A percentile compares a stretch with the other conserved stretches of the same genome.
Evolutionary conservation across 1,140 invertebrate species (phyloP).

Genomic region (Conopomorpha cramerella): DNA sequence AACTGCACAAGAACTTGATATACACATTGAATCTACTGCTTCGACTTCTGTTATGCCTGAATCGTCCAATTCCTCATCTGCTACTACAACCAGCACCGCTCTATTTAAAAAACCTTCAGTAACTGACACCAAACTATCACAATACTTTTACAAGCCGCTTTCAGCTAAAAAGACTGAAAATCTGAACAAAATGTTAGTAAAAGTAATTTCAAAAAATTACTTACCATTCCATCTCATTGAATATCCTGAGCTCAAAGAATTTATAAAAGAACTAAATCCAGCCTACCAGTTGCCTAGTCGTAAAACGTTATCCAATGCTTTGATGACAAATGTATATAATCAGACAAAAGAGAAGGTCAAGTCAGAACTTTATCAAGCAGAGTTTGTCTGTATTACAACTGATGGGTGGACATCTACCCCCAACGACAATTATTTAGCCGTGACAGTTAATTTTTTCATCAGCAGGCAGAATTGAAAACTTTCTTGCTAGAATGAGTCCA

Average conservation of each 20-base stretch:
- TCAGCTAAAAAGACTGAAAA: conserved; percentile 2
- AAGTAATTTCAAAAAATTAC: conserved; percentile 5
- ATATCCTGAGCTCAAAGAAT: conserved; percentile 1
- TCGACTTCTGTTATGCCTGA: background rate
- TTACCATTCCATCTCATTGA: conserved; percentile 2
- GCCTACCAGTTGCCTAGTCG: background rate
- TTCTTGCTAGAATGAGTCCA: background rate
- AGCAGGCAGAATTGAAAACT: background rate
- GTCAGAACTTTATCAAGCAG: background rate
- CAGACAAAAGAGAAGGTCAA: background rate
- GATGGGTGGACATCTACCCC: background rate
- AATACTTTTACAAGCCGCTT: no score
- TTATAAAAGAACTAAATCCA: conserved; percentile 4
- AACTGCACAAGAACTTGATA: background rate
- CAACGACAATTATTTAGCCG: background rate
- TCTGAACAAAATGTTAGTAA: conserved; percentile 1
- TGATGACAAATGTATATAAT: conserved; percentile 3
- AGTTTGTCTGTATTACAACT: background rate
- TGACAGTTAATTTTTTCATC: background rate
- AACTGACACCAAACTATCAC: no score
- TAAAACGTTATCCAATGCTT: conserved; percentile 1
- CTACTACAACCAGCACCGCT: background rate
- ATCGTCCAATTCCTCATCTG: no score
- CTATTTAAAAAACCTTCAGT: background rate
- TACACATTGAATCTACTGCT: background rate